These are phyloP conservation scores for Cataglyphis hispanica DNA, from an alignment of 1,140 invertebrate genomes.

Conservation along the genomic window DNA sequence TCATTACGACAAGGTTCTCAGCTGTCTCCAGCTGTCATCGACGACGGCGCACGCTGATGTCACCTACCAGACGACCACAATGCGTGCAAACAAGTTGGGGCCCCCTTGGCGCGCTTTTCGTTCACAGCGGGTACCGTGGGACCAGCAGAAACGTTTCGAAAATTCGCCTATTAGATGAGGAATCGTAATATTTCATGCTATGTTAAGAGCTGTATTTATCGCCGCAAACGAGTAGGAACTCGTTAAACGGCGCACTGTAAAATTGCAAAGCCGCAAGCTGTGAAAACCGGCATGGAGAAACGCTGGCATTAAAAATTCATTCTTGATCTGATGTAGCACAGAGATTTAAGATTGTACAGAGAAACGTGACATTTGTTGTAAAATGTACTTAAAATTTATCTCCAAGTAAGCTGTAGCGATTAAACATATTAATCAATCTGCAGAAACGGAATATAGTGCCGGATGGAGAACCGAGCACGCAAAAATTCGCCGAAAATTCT, in stretches of 20 bases:
- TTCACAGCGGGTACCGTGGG: conserved; percentile 50
- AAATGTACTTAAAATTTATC: background rate
- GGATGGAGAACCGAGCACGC: background rate
- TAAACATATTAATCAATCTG: background rate
- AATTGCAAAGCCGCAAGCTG: background rate
- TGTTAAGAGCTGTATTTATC: conserved; percentile 14
- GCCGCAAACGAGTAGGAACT: conserved; percentile 11
- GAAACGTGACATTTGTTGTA: background rate
- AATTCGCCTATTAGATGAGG: conserved; percentile 36
- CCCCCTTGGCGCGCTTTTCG: conserved; percentile 21
- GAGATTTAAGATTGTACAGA: conserved; percentile 1
- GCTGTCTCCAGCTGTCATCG: conserved; percentile 70
- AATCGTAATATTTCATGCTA: conserved; percentile 54
- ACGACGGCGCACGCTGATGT: conserved; percentile 53
- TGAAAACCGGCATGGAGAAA: background rate
- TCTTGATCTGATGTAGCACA: background rate
- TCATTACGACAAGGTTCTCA: conserved; percentile 54
- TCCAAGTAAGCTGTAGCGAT: background rate
- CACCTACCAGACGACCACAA: conserved; percentile 53
- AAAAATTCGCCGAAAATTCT: conserved; percentile 27
- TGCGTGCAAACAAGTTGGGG: conserved; percentile 22
- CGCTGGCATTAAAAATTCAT: background rate
- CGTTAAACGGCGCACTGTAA: background rate
- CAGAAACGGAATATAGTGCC: background rate
- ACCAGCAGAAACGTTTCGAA: conserved; percentile 21